Base-by-base conservation (phyloP, 2,797 vertebrate species). In the Glossophaga mutica region DNA sequence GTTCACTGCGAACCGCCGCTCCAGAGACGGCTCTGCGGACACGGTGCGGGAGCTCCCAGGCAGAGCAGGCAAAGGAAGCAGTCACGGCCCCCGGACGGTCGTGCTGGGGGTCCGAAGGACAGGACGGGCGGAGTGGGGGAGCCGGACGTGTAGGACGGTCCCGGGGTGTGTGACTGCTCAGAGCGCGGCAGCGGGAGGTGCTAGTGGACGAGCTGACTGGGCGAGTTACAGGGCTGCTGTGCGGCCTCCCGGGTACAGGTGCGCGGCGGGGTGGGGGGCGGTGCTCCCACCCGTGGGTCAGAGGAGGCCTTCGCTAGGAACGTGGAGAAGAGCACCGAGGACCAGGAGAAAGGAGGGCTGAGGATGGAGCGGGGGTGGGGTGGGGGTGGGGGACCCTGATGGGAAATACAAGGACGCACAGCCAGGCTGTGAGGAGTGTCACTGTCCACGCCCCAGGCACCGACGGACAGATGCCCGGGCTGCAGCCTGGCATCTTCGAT, bases 371-470 rank as follows among this genome's bases (percentile, higher is more conserved):
- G 0, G 15, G n/a, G n/a, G 39, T 39, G 39, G 39, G 6, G 39
- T 3, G 39, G n/a, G 46, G 21, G 12, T 1, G 16, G 34, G 34
- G 26, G 16, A 18, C 7, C 29, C 65, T 8, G 5, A 19, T 1
- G 0, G 11, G 67, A 57, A 46, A 37, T 32, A 0, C 67, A 1
- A 21, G 44, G 26, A 46, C 52, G 5, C 21, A 5, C 5, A 12
- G 26, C 46, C 37, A n/a, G 74, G 32, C 46, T 0, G 1, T 16
- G 19, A 22, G 29, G 74, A 50, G 12, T 4, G 32, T 22, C 37
- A 11, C 3, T 0, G 19, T 9, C 9, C 22, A 10, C 0, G 0
- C 19, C 19, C 1, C 0, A 0, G 32, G 73, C 22, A 5, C 32
- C 37, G 1, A 0, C 5, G 4, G 29, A 55, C 12, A 16, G n/a